phyloP scores from a whole-genome alignment of 2,797 vertebrate genomes.

The Premnoplex brunnescens region DNA sequence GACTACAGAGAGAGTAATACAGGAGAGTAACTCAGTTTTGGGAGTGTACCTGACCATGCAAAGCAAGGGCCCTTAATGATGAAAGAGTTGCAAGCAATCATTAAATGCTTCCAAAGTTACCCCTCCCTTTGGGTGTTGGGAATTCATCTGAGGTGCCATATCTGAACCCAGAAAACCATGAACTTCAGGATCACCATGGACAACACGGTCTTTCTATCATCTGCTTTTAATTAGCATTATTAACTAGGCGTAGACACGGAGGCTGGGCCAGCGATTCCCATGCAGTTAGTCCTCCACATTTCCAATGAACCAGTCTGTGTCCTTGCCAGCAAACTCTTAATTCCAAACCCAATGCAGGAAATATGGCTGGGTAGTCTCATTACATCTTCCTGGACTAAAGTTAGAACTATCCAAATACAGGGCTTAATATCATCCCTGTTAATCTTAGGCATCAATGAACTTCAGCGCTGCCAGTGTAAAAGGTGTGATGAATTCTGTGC shows the following conservation, averaged over 20 bases:
- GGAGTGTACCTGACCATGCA: not conserved
- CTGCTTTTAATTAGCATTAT: not conserved
- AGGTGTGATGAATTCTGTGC: not conserved
- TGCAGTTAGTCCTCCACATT: not conserved
- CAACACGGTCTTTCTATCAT: fast-evolving
- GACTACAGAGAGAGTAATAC: constrained; percentile 73
- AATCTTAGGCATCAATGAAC: not conserved
- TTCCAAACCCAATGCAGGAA: not conserved
- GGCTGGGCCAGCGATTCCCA: not conserved
- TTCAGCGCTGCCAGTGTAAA: not conserved
- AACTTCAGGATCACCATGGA: not conserved
- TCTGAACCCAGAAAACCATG: not conserved
- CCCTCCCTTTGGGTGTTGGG: not conserved
- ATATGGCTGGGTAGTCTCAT: not conserved
- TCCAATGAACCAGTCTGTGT: not conserved
- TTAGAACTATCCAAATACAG: not conserved
- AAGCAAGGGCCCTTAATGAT: not conserved
- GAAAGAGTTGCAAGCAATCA: not conserved
- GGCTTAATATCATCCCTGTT: not conserved
- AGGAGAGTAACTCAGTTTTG: not conserved
- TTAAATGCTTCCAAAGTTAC: not conserved
- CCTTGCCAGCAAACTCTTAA: not conserved
- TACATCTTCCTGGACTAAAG: not conserved
- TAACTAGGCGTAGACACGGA: not conserved
- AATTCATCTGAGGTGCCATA: not conserved